phyloP scores from a whole-genome alignment of 2,113 vertebrate genomes.

The Motacilla tschutschensis region DNA sequence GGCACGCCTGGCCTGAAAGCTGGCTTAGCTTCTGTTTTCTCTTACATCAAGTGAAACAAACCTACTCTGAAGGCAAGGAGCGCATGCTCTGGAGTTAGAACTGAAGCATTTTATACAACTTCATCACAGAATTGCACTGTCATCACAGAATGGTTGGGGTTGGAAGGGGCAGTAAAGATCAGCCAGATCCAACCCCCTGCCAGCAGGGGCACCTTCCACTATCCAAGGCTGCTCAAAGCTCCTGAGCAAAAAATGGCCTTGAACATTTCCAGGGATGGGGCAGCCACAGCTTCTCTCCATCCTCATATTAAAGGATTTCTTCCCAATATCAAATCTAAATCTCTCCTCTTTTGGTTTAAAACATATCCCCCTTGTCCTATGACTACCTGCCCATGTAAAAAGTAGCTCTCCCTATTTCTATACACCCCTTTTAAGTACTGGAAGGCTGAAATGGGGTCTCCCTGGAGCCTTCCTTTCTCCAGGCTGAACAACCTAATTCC shows the following conservation, averaged over 20 bases:
- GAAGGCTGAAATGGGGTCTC: background rate
- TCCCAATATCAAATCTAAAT: background rate
- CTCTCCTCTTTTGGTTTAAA: background rate
- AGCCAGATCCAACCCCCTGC: background rate
- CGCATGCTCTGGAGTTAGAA: background rate
- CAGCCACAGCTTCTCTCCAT: background rate
- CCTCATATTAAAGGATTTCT: background rate
- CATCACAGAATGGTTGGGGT: background rate
- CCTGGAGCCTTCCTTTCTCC: background rate
- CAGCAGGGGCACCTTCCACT: background rate
- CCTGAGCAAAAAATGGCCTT: background rate
- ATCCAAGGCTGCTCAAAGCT: background rate
- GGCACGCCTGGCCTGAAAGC: background rate
- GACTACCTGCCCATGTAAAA: background rate
- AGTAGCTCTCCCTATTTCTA: background rate
- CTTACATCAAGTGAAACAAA: background rate
- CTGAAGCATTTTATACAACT: background rate
- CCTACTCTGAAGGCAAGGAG: background rate
- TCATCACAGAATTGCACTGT: background rate
- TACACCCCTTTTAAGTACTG: background rate
- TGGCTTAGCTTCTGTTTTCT: background rate
- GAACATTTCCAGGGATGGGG: background rate
- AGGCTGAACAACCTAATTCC: background rate
- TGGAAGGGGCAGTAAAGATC: background rate
- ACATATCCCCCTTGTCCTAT: background rate